Evolutionary conservation across 1,140 invertebrate species (phyloP), one percentile per base, ranked within the genome.

Genomic region (Drosophila ambigua): DNA sequence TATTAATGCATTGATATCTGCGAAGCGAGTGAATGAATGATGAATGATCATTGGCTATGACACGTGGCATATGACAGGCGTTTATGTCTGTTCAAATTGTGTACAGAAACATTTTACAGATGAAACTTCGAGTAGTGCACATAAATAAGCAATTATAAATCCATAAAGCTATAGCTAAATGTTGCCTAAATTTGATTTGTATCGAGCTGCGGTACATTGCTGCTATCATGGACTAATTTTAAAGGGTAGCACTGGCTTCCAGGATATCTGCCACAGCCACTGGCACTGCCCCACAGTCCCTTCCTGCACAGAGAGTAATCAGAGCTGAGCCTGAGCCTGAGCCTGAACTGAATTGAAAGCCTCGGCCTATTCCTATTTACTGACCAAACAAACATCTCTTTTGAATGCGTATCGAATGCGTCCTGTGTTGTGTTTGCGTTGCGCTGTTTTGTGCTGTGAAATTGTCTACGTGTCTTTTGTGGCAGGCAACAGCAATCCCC

Each of bases 391-490:
- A 77, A 85, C 55, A 44, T 68, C 79, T 77, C 58, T 63, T 85
- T 77, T 66, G 74, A 87, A 85, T 72, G 64, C 57, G 61, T 50
- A 60, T 24, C 61, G 35, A 58, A 39, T 44, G 35, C 48, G 62
- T 58, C 57, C 67, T 57, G 54, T 48, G 44, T 20, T 48, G 44
- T 20, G 23, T 24, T 3, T 24, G 23, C 20, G 20, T 2, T 24
- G 23, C 23, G 4, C 35, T 52, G 50, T 58, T 55, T 68, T 81
- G 65, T 63, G 35, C 46, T 51, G 15, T 26, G 62, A 57, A 68
- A 83, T 76, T 78, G 80, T 72, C 75, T 75, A 78, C 82, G 82
- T 78, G 78, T 53, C 74, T 73, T 78, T 87, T 74, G 81, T 85
- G 79, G 20, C 41, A 8, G 20, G 7, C 53, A 72, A 46, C 24